These are phyloP conservation scores for Pimephales promelas DNA, from an alignment of 2,113 vertebrate genomes.

Conservation along the genomic window DNA sequence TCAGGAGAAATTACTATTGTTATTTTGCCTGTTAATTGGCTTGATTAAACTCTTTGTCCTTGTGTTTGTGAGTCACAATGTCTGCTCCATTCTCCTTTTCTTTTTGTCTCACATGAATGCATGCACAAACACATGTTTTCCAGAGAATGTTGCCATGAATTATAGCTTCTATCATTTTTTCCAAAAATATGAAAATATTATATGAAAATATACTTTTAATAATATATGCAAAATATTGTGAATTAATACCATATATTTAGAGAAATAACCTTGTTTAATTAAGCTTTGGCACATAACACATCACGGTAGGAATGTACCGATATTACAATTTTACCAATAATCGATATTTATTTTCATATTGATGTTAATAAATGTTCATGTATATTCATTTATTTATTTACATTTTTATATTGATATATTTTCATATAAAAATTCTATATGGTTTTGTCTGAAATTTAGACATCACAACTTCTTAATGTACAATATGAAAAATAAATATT, in stretches of 20 bases:
- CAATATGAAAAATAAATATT: no score
- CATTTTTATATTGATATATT: no score
- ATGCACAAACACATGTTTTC: background rate
- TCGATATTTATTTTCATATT: no score
- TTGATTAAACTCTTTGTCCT: conserved; percentile 29
- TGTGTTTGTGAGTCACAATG: conserved; percentile 19
- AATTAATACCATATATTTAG: background rate
- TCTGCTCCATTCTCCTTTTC: background rate
- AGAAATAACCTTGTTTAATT: background rate
- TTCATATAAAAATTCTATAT: no score
- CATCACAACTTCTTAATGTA: no score
- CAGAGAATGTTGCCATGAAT: background rate
- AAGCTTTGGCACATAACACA: no score
- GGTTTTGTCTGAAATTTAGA: no score
- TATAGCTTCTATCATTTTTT: background rate
- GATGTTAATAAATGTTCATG: no score
- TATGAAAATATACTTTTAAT: background rate
- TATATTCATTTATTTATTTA: no score
- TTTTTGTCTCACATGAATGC: background rate
- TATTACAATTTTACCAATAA: no score
- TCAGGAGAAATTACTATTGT: background rate
- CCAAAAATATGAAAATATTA: background rate
- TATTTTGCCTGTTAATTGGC: conserved; percentile 17
- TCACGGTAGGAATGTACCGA: no score
- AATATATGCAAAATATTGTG: background rate